Conservation (phyloP, 2,797 vertebrate species). For the Urocyon cinereoargenteus region DNA sequence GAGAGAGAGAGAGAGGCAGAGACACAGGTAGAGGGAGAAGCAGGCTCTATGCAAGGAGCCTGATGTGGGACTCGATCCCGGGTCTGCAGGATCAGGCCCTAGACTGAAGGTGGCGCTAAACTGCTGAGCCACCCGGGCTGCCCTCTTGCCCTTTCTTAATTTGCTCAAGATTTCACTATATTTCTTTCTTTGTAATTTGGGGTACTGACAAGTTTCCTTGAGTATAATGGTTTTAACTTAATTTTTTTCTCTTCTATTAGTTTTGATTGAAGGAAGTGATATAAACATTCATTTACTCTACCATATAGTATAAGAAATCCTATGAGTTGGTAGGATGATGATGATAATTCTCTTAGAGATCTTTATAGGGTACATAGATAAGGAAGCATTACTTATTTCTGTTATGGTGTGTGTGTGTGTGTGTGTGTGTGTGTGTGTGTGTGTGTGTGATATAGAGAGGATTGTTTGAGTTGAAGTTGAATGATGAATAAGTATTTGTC, state of each 20-base stretch:
- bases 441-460: background rate
- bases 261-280: background rate
- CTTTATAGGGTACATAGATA: background rate
- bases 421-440: background rate
- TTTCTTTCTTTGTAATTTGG: slow-evolving; percentile 41
- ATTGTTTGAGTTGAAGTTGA: background rate
- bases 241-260: background rate
- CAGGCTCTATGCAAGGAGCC: too few relatives aligned
- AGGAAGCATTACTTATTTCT: background rate
- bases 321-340: background rate
- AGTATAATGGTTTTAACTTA: slow-evolving; percentile 17
- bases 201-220: background rate
- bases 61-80: too few relatives aligned
- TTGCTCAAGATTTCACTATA: background rate
- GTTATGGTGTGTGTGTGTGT: background rate
- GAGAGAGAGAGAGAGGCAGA: too few relatives aligned
- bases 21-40: too few relatives aligned
- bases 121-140: too few relatives aligned
- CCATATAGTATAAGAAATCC: background rate
- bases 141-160: background rate
- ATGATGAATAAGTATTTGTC: background rate
- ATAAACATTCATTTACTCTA: background rate
- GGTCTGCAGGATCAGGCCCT: too few relatives aligned
- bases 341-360: background rate
- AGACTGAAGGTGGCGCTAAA: too few relatives aligned